Base-by-base conservation (phyloP, 2,888 invertebrate genomes). In the Morpho achilles region DNA sequence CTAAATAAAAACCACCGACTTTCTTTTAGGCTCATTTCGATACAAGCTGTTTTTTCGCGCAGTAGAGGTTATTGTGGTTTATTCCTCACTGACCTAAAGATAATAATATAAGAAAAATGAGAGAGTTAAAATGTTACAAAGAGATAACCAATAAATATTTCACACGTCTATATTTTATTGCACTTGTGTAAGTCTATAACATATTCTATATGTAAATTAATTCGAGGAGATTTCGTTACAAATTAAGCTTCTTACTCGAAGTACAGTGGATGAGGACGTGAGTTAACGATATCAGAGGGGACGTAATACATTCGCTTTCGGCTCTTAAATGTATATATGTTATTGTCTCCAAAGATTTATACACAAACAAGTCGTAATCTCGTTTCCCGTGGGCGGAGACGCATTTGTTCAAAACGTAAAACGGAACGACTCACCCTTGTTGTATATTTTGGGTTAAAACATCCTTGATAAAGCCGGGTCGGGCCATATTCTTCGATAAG, bases 271-370 rank as follows among this genome's bases (percentile, higher is more conserved):
- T 32, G 22, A 46, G 53, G 50, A 53, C 53, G 60, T 60, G 44
- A 56, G 59, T 54, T 60, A 56, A 54, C 54, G 8, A 58, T 53
- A 59, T 73, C 71, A 71, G 67, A 58, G 76, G 78, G 82, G 80
- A 77, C 49, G 50, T 77, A 71, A 69, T 76, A 77, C 78, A 82
- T 84, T 83, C 84, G 82, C 86, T 82, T 84, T 80, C 75, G 78
- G 75, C 82, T 81, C 80, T 82, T 74, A 82, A 85, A 84, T 82
- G 77, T 65, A 64, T 66, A 67, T 81, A 80, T 78, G 79, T 79
- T 75, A 82, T 80, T 83, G 84, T 84, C 84, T 79, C 76, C 65
- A 67, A 84, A 88, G 87, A 89, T 88, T 87, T 88, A 88, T 87
- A 73, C 71, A 70, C 79, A 79, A 84, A 86, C 85, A 84, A 75